Conservation (phyloP, 92 coral and sea anemone species). For the Heliopora coerulea region DNA sequence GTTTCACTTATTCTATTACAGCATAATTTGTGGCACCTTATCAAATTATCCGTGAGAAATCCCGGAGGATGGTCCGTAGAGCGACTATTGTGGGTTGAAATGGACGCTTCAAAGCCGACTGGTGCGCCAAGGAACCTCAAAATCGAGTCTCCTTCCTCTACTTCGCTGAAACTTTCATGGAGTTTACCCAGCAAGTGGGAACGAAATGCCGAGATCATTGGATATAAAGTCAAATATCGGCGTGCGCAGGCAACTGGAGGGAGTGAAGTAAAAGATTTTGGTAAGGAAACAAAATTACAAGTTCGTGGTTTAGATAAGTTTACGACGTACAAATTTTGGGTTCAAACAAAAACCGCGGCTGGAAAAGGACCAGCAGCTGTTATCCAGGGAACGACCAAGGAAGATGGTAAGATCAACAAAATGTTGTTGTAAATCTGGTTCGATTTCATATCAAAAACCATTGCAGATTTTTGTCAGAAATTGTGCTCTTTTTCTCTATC, state of each 20-base stretch:
- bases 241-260: constrained; percentile 36
- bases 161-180: constrained; percentile 79
- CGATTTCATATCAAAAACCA: too few relatives aligned
- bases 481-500: too few relatives aligned
- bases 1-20: constrained; percentile 32
- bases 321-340: constrained; percentile 70
- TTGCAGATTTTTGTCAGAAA: too few relatives aligned
- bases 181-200: constrained; percentile 74
- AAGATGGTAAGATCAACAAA: constrained; percentile 96
- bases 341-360: constrained; percentile 65
- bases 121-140: constrained; percentile 87
- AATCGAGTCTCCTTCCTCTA: constrained; percentile 64
- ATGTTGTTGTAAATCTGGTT: too few relatives aligned
- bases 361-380: constrained; percentile 82
- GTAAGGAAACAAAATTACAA: constrained; percentile 40
- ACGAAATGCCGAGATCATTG: constrained; percentile 68
- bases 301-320: constrained; percentile 62
- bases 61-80: constrained; percentile 94
- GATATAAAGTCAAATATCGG: constrained; percentile 64
- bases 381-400: constrained; percentile 56
- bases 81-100: constrained; percentile 59
- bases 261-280: constrained; percentile 55
- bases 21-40: constrained; percentile 81
- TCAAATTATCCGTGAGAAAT: constrained; percentile 77
- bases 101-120: constrained; percentile 80